Evolutionary conservation across 2,797 vertebrate genomes (phyloP), one percentile per base, ranked within the genome.

Genomic region (Zenarchopterus dispar): DNA sequence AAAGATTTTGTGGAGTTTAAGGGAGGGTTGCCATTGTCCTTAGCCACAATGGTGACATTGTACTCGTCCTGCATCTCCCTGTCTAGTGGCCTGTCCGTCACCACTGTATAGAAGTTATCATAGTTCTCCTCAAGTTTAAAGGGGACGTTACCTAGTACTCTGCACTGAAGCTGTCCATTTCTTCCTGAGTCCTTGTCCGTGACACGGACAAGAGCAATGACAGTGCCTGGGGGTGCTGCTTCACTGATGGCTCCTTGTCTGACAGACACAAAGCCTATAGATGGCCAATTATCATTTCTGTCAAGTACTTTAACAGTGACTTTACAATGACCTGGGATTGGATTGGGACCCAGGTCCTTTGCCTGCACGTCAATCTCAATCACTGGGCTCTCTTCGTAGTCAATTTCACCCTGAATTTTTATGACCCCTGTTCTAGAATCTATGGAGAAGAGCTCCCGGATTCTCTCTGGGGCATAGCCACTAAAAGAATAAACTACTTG

Each of bases 321-420:
- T 91, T 99, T 99, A 93, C 97, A 99, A 85, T 99, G 97, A 71
- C 97, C 97, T 0, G 98, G 98, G 63, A 99, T 97, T 47, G 98
- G 96, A 90, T 99, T 99, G 60, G 97, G 98, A 19, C 98, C 98
- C 70, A 98, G 84, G 88, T 99, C 98, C 51, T 97, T 94, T 61
- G 97, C 97, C 90, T 99, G 97, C 31, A 99, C 85, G 55, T 99
- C 97, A 56, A 99, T 98, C 89, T 99, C 97, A 76, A 98, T 93
- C 85, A 99, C 93, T 6, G 94, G 94, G 0, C 94, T 97, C 81
- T 99, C 98, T 88, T 99, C 98, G 17, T 96, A 99, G 94, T 99
- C 98, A 78, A 99, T 93, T 87, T 97, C 96, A 2, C 96, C 97
- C 74, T 97, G 97, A 76, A 99, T 96, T 31, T 96, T 96, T 89